Evolutionary conservation across 2,113 vertebrate genomes (phyloP).

Genomic region (Ageneiosus marmoratus): DNA sequence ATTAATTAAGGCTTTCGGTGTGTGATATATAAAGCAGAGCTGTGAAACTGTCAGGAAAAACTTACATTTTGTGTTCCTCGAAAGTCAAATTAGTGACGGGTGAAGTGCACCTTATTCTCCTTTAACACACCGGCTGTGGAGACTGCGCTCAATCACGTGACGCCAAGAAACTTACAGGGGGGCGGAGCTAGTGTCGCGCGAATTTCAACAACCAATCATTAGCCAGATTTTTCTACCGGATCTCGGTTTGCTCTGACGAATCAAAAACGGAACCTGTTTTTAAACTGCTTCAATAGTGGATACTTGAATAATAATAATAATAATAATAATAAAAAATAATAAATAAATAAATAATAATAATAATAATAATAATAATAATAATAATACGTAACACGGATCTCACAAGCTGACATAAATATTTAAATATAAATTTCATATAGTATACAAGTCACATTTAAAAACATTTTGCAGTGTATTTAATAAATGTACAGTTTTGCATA

Average conservation of each 20-base stretch:
- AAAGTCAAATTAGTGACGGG: not conserved
- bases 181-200: not conserved
- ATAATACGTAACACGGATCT: too few relatives aligned
- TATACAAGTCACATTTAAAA: not conserved
- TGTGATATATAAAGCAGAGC: not conserved
- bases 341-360: too few relatives aligned
- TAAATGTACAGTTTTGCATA: too few relatives aligned
- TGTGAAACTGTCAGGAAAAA: not conserved
- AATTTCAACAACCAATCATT: not conserved
- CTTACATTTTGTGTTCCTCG: constrained; percentile 2
- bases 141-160: not conserved
- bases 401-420: not conserved
- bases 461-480: too few relatives aligned
- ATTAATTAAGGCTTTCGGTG: not conserved
- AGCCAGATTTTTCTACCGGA: not conserved
- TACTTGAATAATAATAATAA: too few relatives aligned
- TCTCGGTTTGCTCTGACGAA: not conserved
- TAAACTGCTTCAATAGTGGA: not conserved
- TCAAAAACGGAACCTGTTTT: not conserved
- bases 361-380: too few relatives aligned
- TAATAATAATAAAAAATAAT: too few relatives aligned
- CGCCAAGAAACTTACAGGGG: too few relatives aligned
- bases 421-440: not conserved
- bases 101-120: not conserved
- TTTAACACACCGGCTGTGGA: not conserved